These are phyloP conservation scores for Eurystomus glaucurus DNA, from an alignment of 2,797 vertebrate genomes.

Conservation along the genomic window DNA sequence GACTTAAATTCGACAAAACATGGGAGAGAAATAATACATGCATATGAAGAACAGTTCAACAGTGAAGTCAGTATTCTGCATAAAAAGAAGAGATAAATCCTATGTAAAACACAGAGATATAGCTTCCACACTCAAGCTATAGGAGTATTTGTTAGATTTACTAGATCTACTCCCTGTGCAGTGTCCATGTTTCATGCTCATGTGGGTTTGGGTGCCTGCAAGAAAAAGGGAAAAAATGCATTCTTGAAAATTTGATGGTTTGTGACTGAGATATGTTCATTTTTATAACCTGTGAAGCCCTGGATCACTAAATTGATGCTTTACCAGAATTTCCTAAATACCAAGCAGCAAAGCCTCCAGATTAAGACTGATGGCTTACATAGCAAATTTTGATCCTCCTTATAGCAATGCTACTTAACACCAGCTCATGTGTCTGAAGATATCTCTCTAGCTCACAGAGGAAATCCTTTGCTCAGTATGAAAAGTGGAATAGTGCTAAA, in stretches of 20 bases:
- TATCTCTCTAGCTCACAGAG: not conserved
- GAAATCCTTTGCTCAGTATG: not conserved
- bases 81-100: not conserved
- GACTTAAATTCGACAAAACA: not conserved
- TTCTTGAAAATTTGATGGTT: not conserved
- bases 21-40: fast-evolving
- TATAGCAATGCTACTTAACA: not conserved
- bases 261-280: not conserved
- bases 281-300: not conserved
- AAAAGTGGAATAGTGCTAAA: not conserved
- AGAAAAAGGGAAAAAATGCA: not conserved
- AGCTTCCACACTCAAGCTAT: not conserved
- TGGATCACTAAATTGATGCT: not conserved
- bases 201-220: not conserved
- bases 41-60: not conserved
- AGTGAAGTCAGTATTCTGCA: not conserved
- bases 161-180: not conserved
- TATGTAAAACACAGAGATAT: not conserved
- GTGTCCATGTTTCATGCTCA: not conserved
- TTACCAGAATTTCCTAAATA: not conserved
- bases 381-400: not conserved
- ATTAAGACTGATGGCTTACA: not conserved
- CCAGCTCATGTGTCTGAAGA: not conserved
- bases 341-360: not conserved
- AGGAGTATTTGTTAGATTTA: not conserved